Percentiles rank a stretch among this genome's conserved stretches.
Evolutionary conservation across 2,888 invertebrate species (phyloP).

Genomic region (Caprella mutica): DNA sequence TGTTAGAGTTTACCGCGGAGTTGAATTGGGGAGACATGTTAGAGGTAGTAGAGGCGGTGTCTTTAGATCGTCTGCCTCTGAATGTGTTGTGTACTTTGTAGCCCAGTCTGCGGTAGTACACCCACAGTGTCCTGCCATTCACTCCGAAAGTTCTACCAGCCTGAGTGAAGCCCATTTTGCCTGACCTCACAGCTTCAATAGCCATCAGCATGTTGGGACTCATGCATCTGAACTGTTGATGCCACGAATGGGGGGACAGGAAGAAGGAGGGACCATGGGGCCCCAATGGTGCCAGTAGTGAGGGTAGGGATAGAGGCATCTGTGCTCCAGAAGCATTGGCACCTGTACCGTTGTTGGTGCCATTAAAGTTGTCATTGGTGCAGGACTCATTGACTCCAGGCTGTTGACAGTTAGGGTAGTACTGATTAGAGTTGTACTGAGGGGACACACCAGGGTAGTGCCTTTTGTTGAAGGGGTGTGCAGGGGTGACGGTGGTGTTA

Average conservation of each 20-base stretch:
- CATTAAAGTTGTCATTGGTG: background rate
- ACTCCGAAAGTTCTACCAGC: conserved; percentile 32
- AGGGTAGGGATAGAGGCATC: conserved; percentile 7
- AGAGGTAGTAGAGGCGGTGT: background rate
- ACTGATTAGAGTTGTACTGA: background rate
- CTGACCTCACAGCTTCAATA: conserved; percentile 29
- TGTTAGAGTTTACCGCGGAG: background rate
- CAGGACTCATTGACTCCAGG: background rate
- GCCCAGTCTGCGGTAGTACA: conserved; percentile 30
- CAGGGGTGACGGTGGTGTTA: conserved; percentile 4
- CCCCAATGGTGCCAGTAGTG: conserved; percentile 5
- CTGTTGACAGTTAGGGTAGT: background rate
- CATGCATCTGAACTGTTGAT: conserved; percentile 31
- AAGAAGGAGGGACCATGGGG: conserved; percentile 15
- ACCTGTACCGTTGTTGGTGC: background rate
- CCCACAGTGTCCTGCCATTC: conserved; percentile 30
- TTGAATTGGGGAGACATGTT: background rate
- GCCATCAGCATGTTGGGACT: conserved; percentile 33
- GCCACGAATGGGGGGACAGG: conserved; percentile 22
- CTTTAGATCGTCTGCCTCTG: conserved; percentile 19
- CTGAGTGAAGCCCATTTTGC: conserved; percentile 33
- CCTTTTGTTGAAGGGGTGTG: too few species aligned
- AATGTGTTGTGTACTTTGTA: conserved; percentile 33
- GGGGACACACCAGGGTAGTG: background rate
- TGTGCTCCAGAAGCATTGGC: conserved; percentile 11